Conservation (phyloP, 2,797 vertebrate species). For the Hafferia zeledoni region DNA sequence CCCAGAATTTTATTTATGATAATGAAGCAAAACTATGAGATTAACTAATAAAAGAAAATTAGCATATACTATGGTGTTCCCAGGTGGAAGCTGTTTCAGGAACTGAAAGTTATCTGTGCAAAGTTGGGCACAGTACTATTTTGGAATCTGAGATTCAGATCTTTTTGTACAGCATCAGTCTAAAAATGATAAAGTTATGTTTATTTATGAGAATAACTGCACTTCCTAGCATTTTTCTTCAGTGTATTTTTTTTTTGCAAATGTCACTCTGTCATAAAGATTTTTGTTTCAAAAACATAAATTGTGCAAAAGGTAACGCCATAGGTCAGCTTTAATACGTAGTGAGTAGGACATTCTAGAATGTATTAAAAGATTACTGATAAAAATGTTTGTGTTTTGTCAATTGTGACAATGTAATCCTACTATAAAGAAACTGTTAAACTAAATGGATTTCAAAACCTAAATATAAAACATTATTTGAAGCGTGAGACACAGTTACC, state of each 20-base stretch:
- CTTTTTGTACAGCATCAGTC: neutral
- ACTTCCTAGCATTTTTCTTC: neutral
- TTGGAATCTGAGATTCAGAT: neutral
- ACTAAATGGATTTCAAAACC: neutral
- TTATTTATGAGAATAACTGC: neutral
- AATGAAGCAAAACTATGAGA: neutral
- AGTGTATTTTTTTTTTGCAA: neutral
- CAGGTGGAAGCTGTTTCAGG: neutral
- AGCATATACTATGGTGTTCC: neutral
- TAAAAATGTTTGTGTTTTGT: neutral
- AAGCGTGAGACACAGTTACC: neutral
- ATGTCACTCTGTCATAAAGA: neutral
- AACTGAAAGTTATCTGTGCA: neutral
- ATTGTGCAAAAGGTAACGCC: neutral
- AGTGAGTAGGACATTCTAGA: neutral
- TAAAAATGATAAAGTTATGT: neutral
- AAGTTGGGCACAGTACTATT: neutral
- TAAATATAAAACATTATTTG: neutral
- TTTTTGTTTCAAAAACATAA: neutral
- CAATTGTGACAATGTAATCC: neutral
- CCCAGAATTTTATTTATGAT: neutral
- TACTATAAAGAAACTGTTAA: neutral
- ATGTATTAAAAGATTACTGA: neutral
- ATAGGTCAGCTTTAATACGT: neutral
- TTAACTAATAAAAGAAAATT: neutral